Conservation (phyloP, 2,113 vertebrate genomes). For the Mandrillus leucophaeus region DNA sequence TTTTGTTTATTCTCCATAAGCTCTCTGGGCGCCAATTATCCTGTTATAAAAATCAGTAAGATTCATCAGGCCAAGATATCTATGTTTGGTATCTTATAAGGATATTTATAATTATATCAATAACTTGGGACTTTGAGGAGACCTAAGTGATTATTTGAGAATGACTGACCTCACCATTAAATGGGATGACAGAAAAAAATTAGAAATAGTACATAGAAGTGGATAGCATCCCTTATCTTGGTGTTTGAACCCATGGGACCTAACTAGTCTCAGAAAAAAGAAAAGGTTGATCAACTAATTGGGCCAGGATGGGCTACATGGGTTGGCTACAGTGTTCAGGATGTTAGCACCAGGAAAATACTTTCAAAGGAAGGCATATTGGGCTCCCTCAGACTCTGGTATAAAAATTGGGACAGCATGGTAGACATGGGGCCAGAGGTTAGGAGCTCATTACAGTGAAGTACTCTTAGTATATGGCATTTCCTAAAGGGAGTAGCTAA, state of each 20-base stretch:
- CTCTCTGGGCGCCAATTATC: background rate
- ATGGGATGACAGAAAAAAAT: background rate
- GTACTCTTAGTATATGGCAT: background rate
- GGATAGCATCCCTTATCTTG: background rate
- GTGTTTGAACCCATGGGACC: background rate
- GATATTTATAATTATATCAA: background rate
- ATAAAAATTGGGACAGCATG: background rate
- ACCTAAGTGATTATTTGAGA: background rate
- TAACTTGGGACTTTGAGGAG: background rate
- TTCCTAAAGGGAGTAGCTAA: background rate
- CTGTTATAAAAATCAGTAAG: background rate
- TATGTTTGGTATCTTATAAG: background rate
- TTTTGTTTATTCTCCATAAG: background rate
- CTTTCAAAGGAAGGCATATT: background rate
- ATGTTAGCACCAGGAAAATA: background rate
- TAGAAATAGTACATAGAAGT: background rate
- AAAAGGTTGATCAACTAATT: background rate
- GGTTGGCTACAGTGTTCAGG: background rate
- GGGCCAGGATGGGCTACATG: background rate
- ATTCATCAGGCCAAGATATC: background rate
- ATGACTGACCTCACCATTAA: background rate
- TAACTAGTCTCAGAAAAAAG: background rate
- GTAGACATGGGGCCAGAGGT: background rate
- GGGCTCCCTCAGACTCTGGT: background rate
- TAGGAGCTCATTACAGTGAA: background rate